These are phyloP conservation scores for Gracilinanus agilis DNA, from an alignment of 2,113 vertebrate species.

Conservation along the genomic window DNA sequence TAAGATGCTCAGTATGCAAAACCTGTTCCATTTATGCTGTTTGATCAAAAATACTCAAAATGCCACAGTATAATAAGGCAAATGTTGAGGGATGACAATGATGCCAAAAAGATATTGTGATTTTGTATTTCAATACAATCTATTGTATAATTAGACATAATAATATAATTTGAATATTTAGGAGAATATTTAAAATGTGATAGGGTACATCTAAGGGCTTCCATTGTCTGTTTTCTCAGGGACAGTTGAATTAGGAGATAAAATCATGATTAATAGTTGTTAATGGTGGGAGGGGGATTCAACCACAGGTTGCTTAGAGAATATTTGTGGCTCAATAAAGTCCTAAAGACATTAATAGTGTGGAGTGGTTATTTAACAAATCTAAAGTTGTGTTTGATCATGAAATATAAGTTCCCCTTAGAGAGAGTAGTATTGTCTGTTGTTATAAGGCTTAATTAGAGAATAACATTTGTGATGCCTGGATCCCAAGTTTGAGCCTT, in stretches of 20 bases:
- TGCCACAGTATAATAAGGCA: constrained; percentile 70
- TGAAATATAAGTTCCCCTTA: constrained; percentile 39
- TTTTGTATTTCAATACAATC: constrained; percentile 71
- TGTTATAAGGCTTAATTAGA: not conserved
- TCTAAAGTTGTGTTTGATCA: constrained; percentile 32
- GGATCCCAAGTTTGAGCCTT: not conserved
- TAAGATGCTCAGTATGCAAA: constrained; percentile 75
- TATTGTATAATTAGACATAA: constrained; percentile 76
- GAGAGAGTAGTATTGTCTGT: constrained; percentile 8
- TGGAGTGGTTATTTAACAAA: constrained; percentile 10
- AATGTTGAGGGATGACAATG: constrained; percentile 60
- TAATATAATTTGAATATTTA: constrained; percentile 78
- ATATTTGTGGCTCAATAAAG: constrained; percentile 56
- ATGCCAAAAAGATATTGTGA: constrained; percentile 64
- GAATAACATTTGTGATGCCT: not conserved
- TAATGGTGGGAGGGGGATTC: constrained; percentile 69
- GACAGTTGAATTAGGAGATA: constrained; percentile 58
- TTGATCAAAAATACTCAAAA: constrained; percentile 80
- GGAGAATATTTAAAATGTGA: constrained; percentile 64
- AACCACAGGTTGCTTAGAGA: constrained; percentile 72
- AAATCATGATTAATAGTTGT: constrained; percentile 77
- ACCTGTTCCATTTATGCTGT: constrained; percentile 77
- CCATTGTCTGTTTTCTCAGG: constrained; percentile 42
- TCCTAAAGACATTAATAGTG: constrained; percentile 16
- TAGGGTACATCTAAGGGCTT: constrained; percentile 71